phyloP scores from a whole-genome alignment of 2,113 vertebrate species.

The Leptodactylus fuscus region DNA sequence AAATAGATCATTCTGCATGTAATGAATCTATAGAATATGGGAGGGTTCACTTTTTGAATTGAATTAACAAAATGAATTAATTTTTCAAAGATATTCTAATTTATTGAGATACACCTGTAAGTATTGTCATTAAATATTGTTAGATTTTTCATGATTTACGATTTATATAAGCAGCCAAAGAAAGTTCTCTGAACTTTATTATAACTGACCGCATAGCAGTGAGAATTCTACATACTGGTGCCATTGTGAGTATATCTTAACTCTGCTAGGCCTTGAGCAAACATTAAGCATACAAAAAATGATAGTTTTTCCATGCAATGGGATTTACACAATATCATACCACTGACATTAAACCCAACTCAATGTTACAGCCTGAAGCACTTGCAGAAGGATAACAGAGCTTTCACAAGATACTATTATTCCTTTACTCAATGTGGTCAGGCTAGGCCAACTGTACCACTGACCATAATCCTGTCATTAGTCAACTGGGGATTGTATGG shows the following conservation, averaged over 20 bases:
- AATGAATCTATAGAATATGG: no score
- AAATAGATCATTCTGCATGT: no score
- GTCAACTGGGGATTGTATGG: constrained; percentile 21
- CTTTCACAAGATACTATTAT: constrained; percentile 22
- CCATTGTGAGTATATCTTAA: neutral
- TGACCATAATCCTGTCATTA: constrained; percentile 19
- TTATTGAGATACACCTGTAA: no score
- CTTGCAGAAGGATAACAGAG: neutral
- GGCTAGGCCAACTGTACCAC: neutral
- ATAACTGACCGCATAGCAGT: neutral
- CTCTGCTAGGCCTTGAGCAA: neutral
- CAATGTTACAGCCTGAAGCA: neutral
- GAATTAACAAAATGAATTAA: no score
- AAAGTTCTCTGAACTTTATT: neutral
- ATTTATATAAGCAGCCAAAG: neutral
- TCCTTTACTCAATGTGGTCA: neutral
- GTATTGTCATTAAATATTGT: neutral
- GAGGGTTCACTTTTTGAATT: no score
- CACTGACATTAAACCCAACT: neutral
- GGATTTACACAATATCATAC: neutral
- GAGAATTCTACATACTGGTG: neutral
- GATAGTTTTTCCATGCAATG: neutral
- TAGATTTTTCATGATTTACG: neutral
- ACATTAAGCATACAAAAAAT: neutral
- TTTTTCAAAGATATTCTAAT: no score